Evolutionary conservation across 2,797 vertebrate genomes (phyloP).

Genomic region (Schizopygopsis malacanthus): DNA sequence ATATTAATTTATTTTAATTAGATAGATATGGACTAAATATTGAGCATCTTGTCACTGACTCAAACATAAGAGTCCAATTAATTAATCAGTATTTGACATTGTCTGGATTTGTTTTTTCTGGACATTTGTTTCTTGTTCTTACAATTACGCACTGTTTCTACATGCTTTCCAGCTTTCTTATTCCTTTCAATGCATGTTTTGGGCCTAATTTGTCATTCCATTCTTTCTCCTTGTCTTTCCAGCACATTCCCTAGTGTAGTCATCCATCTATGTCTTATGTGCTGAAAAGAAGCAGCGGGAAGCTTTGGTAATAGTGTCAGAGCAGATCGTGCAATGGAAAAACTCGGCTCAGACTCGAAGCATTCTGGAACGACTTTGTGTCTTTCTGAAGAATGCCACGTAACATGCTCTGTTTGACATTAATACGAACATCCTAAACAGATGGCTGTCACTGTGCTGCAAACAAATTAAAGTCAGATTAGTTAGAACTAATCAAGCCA

Average conservation of each 20-base stretch:
- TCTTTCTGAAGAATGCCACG: slow-evolving; percentile 19
- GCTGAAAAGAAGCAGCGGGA: slow-evolving; percentile 28
- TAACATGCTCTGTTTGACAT: slow-evolving; percentile 18
- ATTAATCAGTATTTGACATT: not conserved
- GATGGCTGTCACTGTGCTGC: not conserved
- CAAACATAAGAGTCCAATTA: not conserved
- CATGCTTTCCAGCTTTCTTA: not conserved
- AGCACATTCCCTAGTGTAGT: not conserved
- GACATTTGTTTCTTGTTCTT: slow-evolving; percentile 15
- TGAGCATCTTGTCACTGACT: not conserved
- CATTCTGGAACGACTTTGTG: not conserved
- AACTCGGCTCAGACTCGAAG: slow-evolving; percentile 33
- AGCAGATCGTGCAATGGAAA: slow-evolving; percentile 28
- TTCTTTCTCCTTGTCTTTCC: slow-evolving; percentile 9
- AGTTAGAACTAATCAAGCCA: not conserved
- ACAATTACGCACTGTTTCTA: not conserved
- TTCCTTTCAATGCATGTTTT: slow-evolving; percentile 7
- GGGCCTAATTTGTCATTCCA: slow-evolving; percentile 13
- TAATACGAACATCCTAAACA: slow-evolving; percentile 3
- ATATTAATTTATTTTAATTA: not conserved
- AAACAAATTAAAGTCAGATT: slow-evolving; percentile 6
- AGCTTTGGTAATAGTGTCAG: slow-evolving; percentile 4
- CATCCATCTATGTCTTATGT: not conserved
- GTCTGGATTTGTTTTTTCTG: not conserved
- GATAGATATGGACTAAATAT: not conserved